Percentiles rank a stretch among this genome's conserved stretches.
Evolutionary conservation across 2,113 vertebrate species (phyloP).

Genomic region (Alligator sinensis): DNA sequence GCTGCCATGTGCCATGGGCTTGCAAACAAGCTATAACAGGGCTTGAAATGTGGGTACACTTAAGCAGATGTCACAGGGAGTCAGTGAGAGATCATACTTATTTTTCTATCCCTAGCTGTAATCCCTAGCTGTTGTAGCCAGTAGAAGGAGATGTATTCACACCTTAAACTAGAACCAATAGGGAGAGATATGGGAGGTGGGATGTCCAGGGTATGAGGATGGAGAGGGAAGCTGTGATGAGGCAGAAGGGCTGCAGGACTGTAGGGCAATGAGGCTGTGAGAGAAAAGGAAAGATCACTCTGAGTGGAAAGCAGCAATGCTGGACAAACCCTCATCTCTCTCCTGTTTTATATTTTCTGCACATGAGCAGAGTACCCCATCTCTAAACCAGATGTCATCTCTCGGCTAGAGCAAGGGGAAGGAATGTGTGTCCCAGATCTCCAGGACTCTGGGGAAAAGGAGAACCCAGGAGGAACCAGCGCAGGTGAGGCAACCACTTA

Average conservation of each 20-base stretch:
- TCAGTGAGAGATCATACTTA: not conserved
- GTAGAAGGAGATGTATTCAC: not conserved
- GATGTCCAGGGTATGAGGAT: not conserved
- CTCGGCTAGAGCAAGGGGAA: slow-evolving; percentile 7
- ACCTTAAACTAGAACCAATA: not conserved
- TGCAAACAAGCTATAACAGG: not conserved
- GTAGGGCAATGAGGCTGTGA: too few relatives aligned
- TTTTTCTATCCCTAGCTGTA: too few relatives aligned
- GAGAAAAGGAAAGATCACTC: not conserved
- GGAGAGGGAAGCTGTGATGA: not conserved
- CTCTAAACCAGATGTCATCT: slow-evolving; percentile 2
- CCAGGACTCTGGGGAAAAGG: not conserved
- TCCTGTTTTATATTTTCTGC: not conserved
- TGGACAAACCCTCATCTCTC: not conserved
- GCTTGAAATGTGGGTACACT: too few relatives aligned
- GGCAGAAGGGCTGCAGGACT: too few relatives aligned
- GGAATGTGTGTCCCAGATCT: not conserved
- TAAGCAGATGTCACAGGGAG: not conserved
- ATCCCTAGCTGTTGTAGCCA: not conserved
- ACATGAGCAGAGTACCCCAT: not conserved
- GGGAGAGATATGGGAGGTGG: not conserved
- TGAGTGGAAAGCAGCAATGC: not conserved
- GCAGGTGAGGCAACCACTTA: not conserved
- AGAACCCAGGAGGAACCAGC: not conserved
- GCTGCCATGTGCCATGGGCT: not conserved